Evolutionary conservation across 2,797 vertebrate genomes (phyloP), one percentile per base, ranked within the genome.

Genomic region (Pogoniulus pusillus): DNA sequence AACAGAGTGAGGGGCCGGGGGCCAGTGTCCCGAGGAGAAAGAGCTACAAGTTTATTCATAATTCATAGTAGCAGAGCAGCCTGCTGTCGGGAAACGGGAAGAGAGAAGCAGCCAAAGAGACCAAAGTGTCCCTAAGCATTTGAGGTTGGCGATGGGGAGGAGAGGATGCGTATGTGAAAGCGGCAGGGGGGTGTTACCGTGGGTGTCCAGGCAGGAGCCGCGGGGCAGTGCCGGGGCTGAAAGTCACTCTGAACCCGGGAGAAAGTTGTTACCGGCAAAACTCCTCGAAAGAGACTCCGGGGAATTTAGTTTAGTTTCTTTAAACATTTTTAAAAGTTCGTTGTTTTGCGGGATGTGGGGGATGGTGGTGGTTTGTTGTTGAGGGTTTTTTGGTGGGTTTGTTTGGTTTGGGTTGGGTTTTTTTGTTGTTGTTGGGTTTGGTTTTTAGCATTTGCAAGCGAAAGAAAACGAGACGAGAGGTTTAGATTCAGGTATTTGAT

Each of bases 401-500:
- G 37, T 37, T 37, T 37, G 37, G 12, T 41, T 41, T 41, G 12
- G 12, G 13, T 39, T 41, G 37, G 37, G 15, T 41, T 24, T 49
- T 24, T 8, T 45, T 45, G 43, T n/a, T n/a, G 43, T 47, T 19
- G 20, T 10, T 22, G 47, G 11, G 10, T 47, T 47, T 22, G 11
- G 22, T 47, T 23, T 51, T 51, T 51, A 77, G 65, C 41, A 77
- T 93, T 90, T 90, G 86, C 75, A 84, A 93, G 91, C 59, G 6
- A 93, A 90, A 91, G 86, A 78, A 89, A 63, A 32, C 8, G 68
- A 91, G 70, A 41, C n/a, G 72, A 54, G 54, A 81, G 78, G 37
- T 45, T 91, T 91, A 80, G 41, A 71, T 90, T 77, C 62, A 64
- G 89, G 90, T 85, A 96, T 93, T 96, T 93, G 93, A 91, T 87